Percentiles rank a stretch among this genome's conserved stretches.
These are phyloP conservation scores for Recurvirostra avosetta DNA, from an alignment of 2,113 vertebrate genomes.

Conservation along the genomic window DNA sequence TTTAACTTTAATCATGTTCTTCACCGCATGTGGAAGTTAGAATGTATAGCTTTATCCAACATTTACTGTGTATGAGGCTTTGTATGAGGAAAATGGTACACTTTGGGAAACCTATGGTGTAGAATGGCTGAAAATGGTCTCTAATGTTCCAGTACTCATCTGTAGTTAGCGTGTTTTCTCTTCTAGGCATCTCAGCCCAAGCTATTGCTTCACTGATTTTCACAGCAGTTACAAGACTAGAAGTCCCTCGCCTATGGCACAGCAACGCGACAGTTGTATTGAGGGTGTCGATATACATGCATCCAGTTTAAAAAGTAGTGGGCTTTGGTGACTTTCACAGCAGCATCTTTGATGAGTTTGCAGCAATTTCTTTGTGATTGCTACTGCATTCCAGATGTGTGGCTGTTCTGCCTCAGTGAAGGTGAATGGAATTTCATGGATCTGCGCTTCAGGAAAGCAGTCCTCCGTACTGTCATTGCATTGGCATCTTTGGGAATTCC, in stretches of 20 bases:
- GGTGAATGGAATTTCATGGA: background rate
- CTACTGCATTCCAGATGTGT: background rate
- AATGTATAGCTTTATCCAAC: background rate
- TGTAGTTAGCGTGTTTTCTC: background rate
- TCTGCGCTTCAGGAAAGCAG: background rate
- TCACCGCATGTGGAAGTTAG: background rate
- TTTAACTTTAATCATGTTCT: background rate
- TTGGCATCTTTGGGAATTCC: background rate
- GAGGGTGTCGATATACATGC: background rate
- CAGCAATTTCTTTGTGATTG: background rate
- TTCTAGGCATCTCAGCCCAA: background rate
- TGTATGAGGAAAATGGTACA: background rate
- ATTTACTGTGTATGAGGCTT: background rate
- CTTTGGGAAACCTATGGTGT: background rate
- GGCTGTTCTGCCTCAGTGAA: background rate
- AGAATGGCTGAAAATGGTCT: background rate
- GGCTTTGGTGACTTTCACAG: background rate
- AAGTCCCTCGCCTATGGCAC: background rate
- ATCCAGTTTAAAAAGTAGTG: background rate
- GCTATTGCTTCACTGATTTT: background rate
- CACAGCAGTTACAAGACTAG: background rate
- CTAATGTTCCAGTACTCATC: background rate
- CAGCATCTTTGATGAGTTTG: background rate
- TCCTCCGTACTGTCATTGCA: background rate
- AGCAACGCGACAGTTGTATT: rapidly evolving